Percentiles rank a stretch among this genome's conserved stretches.
Evolutionary conservation across 2,888 invertebrate genomes (phyloP).

Genomic region (Vandiemenella viatica): DNA sequence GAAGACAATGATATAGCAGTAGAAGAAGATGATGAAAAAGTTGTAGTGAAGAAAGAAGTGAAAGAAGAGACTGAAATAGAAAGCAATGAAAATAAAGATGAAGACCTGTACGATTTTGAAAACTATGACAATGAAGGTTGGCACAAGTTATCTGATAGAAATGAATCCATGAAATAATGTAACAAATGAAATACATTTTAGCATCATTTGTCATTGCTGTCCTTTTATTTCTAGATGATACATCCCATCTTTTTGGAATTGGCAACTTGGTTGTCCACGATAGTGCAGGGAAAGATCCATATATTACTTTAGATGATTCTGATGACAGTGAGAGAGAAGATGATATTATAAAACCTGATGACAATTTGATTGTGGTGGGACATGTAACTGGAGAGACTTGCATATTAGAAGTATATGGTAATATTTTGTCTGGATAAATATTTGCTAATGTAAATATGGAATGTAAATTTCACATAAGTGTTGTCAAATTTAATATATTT

Average conservation of each 20-base stretch:
- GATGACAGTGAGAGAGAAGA: constrained; percentile 72
- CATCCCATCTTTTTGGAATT: constrained; percentile 21
- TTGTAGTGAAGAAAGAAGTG: too few relatives aligned
- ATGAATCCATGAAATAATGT: too few relatives aligned
- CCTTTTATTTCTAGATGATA: too few relatives aligned
- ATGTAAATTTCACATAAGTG: background rate
- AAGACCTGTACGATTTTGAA: too few relatives aligned
- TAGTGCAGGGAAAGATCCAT: constrained; percentile 30
- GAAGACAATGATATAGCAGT: too few relatives aligned
- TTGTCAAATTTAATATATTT: background rate
- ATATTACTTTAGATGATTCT: constrained; percentile 25
- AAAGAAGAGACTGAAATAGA: too few relatives aligned
- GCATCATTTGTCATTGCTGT: too few relatives aligned
- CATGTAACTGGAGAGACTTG: constrained; percentile 77
- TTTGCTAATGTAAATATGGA: background rate
- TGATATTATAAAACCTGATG: constrained; percentile 70
- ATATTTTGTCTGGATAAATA: constrained; percentile 13
- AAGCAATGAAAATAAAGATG: too few relatives aligned
- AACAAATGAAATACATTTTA: too few relatives aligned
- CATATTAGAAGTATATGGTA: constrained; percentile 75
- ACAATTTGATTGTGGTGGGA: constrained; percentile 78
- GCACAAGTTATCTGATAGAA: too few relatives aligned
- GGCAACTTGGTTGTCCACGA: constrained; percentile 24
- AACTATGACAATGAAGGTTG: too few relatives aligned
- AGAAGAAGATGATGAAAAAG: too few relatives aligned